phyloP scores from a whole-genome alignment of 2,888 invertebrate species.

The Gibbula magus region DNA sequence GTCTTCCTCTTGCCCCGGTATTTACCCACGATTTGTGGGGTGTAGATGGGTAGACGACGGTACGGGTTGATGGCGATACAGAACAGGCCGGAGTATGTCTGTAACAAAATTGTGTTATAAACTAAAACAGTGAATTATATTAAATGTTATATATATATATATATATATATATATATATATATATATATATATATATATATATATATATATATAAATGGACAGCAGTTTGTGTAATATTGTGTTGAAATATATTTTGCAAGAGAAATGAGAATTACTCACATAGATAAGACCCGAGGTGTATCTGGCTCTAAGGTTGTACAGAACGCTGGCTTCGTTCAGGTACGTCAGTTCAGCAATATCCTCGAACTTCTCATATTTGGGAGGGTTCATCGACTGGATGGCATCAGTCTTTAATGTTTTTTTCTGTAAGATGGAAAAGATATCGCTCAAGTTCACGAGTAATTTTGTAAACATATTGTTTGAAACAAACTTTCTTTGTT shows the following conservation, averaged over 20 bases:
- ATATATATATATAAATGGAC: too few relatives aligned
- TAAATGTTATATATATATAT: too few relatives aligned
- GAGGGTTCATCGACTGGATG: constrained; percentile 73
- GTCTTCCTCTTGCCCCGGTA: constrained; percentile 99
- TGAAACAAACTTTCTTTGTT: too few relatives aligned
- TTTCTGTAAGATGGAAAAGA: constrained; percentile 78
- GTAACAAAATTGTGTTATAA: constrained; percentile 39
- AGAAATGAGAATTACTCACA: constrained; percentile 45
- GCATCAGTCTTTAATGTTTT: constrained; percentile 82
- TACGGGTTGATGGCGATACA: constrained; percentile 99
- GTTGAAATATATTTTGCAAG: too few relatives aligned
- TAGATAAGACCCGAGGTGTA: constrained; percentile 69
- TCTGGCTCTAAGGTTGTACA: constrained; percentile 69
- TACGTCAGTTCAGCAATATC: constrained; percentile 74
- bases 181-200: too few relatives aligned
- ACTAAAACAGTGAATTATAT: too few relatives aligned
- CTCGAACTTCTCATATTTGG: constrained; percentile 71
- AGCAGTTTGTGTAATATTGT: too few relatives aligned
- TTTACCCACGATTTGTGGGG: constrained; percentile 94
- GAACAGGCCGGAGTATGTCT: constrained; percentile 99
- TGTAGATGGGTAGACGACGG: constrained; percentile 99
- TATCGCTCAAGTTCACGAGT: too few relatives aligned
- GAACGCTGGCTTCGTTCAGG: constrained; percentile 72
- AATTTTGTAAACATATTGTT: too few relatives aligned
- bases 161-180: too few relatives aligned